Base-by-base conservation (phyloP, 1,140 invertebrate species). In the Akabosia matsudoensis region DNA sequence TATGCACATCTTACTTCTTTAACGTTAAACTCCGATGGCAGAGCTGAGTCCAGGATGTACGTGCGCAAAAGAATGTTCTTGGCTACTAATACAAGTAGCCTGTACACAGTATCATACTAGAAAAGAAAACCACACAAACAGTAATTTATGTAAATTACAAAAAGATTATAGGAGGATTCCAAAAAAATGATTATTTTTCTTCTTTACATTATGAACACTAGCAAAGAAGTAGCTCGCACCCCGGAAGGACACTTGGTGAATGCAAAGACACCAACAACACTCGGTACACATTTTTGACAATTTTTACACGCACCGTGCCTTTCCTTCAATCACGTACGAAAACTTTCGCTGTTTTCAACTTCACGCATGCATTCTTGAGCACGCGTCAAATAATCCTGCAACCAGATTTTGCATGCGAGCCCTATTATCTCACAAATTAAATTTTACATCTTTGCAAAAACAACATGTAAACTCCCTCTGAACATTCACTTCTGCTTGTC, bases 21-120 rank as follows among this genome's bases (percentile, higher is more conserved):
- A 10, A 67, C 30, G 22, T 67, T 67, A 10, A 67, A n/a, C 30
- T 67, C 61, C n/a, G 24, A 7, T 4, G 61, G 31, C 22, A 67
- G 31, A 31, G 3, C 7, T 7, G 24, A 30, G 28, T 67, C 61
- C 61, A 67, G 28, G 61, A 67, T 30, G 61, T 67, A 67, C 4
- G 61, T 67, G 13, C 61, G 24, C 1, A 67, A 10, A 28, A 67
- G 28, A 30, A 67, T 67, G 31, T 67, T 67, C 31, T 67, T 67
- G 28, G 28, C 61, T 10, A 67, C 61, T 14, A 67, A 30, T 13
- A 4, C 10, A 13, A 67, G 28, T 4, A 67, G 24, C 30, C 31
- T 67, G 61, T 67, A 67, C 28, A 67, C 61, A 14, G 61, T 67
- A 30, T 67, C 61, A 67, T 67, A 67, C 61, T 67, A n/a, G 4